Conservation (phyloP, 2,888 invertebrate genomes). For the Tenthredo scrophulariae region DNA sequence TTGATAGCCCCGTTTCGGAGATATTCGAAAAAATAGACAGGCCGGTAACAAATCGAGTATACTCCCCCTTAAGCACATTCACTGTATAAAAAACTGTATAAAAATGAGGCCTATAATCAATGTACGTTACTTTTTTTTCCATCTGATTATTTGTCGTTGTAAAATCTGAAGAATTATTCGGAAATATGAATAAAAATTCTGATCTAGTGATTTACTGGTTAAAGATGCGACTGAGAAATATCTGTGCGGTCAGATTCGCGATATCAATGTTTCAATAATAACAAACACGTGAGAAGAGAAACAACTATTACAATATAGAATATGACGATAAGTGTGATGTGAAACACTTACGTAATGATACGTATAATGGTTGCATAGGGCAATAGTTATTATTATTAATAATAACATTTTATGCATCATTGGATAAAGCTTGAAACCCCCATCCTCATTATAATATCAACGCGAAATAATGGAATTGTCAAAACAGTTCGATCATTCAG, state of each 20-base stretch:
- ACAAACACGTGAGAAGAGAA: neutral
- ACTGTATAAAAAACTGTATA: neutral
- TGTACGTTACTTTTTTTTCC: too few species aligned
- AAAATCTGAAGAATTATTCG: neutral
- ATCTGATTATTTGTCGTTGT: neutral
- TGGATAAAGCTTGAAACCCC: neutral
- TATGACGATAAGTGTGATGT: neutral
- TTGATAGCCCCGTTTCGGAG: too few species aligned
- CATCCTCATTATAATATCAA: neutral
- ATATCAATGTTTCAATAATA: neutral
- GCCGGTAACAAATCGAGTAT: too few species aligned
- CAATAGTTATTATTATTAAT: neutral
- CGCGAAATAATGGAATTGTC: neutral
- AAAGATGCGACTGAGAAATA: neutral
- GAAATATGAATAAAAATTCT: neutral
- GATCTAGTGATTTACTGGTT: neutral
- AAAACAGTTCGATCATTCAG: too few species aligned
- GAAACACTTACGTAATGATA: neutral
- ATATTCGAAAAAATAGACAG: too few species aligned
- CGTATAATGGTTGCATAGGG: neutral
- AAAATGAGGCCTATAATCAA: neutral
- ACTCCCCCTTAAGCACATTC: conserved; percentile 23
- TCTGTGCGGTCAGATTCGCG: neutral
- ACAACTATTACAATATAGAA: neutral
- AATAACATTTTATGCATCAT: neutral